phyloP scores from a whole-genome alignment of 2,888 invertebrate species.

The Clunio marinus region DNA sequence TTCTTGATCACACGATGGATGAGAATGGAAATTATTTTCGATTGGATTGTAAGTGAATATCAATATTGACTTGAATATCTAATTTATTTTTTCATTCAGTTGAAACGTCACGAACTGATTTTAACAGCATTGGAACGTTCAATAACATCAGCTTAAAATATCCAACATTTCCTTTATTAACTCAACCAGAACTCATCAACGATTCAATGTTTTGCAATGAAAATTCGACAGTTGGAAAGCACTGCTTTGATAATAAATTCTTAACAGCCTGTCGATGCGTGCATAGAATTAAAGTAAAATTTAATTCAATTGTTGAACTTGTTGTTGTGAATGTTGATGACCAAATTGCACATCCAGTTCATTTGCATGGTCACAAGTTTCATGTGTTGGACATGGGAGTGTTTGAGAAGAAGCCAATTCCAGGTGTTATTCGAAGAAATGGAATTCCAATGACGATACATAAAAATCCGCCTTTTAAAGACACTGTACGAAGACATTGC shows the following conservation, averaged over 20 bases:
- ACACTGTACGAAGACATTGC: too few species aligned
- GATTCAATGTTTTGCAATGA: conserved; percentile 46
- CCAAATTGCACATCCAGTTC: conserved; percentile 46
- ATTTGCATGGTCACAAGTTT: conserved; percentile 49
- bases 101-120: conserved; percentile 41
- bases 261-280: conserved; percentile 43
- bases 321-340: conserved; percentile 41
- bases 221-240: conserved; percentile 18
- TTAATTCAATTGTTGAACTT: conserved; percentile 43
- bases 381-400: conserved; percentile 44
- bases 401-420: conserved; percentile 20
- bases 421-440: conserved; percentile 11
- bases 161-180: conserved; percentile 72
- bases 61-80: neutral
- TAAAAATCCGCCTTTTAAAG: conserved; percentile 45
- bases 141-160: conserved; percentile 72
- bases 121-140: conserved; percentile 53
- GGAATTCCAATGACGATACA: neutral
- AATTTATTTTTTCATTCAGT: conserved; percentile 40
- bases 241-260: conserved; percentile 29
- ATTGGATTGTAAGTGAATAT: conserved; percentile 44
- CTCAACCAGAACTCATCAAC: conserved; percentile 54
- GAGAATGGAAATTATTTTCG: conserved; percentile 42
- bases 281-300: conserved; percentile 45
- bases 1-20: conserved; percentile 43